phyloP scores from a whole-genome alignment of 2,797 vertebrate species.

The Numenius phaeopus region DNA sequence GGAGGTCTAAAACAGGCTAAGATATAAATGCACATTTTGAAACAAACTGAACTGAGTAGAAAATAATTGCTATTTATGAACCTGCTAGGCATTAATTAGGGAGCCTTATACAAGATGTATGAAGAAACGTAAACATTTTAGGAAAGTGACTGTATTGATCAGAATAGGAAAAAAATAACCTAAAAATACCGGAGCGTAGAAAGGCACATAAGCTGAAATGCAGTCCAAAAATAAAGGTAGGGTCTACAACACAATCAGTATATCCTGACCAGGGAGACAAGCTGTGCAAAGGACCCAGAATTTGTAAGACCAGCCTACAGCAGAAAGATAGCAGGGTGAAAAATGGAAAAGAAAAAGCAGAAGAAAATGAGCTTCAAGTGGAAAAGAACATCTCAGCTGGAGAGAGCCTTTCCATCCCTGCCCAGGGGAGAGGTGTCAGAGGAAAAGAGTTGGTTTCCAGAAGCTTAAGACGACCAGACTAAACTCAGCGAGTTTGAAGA shows the following conservation, averaged over 20 bases:
- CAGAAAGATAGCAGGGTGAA: neutral
- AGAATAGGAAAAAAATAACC: neutral
- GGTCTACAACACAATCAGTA: neutral
- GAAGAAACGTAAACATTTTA: neutral
- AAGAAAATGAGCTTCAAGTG: neutral
- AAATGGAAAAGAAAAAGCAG: neutral
- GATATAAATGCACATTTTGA: neutral
- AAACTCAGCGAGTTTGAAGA: neutral
- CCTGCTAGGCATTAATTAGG: neutral
- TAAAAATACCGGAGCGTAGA: neutral
- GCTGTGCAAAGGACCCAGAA: neutral
- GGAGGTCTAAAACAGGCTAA: neutral
- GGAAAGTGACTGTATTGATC: neutral
- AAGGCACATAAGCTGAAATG: neutral
- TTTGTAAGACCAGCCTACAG: neutral
- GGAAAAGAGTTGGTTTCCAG: neutral
- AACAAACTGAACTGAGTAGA: neutral
- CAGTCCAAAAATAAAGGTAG: neutral
- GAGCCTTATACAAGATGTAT: neutral
- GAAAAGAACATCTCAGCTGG: neutral
- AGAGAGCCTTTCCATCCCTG: neutral
- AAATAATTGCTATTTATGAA: neutral
- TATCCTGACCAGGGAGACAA: neutral
- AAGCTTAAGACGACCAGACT: neutral
- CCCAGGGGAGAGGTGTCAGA: neutral